Evolutionary conservation across 2,797 vertebrate species (phyloP).

Genomic region (Lepidocolaptes lacrymiger): DNA sequence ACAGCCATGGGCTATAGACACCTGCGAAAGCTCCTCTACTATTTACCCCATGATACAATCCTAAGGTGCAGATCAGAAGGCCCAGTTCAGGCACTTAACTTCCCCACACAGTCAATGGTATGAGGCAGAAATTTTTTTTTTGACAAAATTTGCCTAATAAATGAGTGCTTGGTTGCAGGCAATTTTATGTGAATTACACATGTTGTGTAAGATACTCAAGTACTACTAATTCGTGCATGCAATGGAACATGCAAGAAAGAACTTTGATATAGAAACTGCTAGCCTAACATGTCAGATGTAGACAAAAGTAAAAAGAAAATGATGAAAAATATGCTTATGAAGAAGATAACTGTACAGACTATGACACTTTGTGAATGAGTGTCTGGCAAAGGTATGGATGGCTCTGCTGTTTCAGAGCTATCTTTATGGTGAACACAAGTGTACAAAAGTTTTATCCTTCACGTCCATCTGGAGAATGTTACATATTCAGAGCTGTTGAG

Average conservation of each 20-base stretch:
- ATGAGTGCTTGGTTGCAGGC: constrained; percentile 13
- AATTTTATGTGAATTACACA: constrained; percentile 40
- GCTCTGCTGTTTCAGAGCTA: background rate
- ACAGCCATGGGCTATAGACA: background rate
- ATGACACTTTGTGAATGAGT: background rate
- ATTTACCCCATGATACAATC: accelerated
- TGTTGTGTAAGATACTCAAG: background rate
- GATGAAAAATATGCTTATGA: background rate
- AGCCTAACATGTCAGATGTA: background rate
- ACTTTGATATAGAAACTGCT: background rate
- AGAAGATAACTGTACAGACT: background rate
- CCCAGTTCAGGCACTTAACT: background rate
- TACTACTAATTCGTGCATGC: background rate
- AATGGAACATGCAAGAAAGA: background rate
- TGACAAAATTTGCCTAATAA: constrained; percentile 48
- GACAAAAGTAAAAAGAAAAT: background rate
- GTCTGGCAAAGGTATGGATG: background rate
- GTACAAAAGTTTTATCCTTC: background rate
- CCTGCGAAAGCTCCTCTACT: background rate
- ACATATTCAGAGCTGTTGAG: background rate
- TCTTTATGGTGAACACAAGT: background rate
- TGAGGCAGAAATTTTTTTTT: background rate
- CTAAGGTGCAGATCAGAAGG: background rate
- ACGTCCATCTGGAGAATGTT: background rate
- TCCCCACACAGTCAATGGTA: background rate